Evolutionary conservation across 2,888 invertebrate species (phyloP).

Genomic region (Polyploca ridens): DNA sequence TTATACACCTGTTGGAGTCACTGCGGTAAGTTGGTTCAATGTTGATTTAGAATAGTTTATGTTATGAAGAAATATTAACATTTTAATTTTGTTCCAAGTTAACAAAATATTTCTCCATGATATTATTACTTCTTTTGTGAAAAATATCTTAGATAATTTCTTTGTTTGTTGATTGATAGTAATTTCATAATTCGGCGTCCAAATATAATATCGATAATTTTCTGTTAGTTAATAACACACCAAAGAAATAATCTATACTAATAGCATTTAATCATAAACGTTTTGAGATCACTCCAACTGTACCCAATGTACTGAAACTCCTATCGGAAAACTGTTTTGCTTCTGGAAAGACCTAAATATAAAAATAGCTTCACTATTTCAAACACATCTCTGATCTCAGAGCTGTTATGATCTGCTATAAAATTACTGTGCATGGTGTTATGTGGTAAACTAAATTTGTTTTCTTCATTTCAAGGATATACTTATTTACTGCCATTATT

Average conservation of each 20-base stretch:
- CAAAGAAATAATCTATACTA: conserved; percentile 33
- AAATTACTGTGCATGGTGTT: conserved; percentile 75
- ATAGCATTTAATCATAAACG: conserved; percentile 32
- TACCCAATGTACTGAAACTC: not conserved
- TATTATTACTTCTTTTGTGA: conserved; percentile 47
- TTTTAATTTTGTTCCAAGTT: conserved; percentile 20
- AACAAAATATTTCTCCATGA: conserved; percentile 77
- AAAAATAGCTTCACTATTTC: conserved; percentile 13
- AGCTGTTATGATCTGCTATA: conserved; percentile 28
- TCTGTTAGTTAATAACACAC: not conserved
- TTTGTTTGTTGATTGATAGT: conserved; percentile 41
- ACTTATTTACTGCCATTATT: conserved; percentile 13
- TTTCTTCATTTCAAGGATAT: conserved; percentile 33
- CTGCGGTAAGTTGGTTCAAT: conserved; percentile 81
- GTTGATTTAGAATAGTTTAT: conserved; percentile 44
- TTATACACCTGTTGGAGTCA: conserved; percentile 87
- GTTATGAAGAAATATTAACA: conserved; percentile 79
- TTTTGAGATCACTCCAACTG: conserved; percentile 39
- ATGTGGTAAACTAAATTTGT: conserved; percentile 70
- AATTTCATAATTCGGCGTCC: not conserved
- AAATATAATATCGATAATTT: not conserved
- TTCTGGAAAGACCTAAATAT: not conserved
- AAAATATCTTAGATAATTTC: conserved; percentile 46
- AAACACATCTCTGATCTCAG: conserved; percentile 3
- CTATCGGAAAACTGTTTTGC: not conserved